Evolutionary conservation across 2,797 vertebrate species (phyloP).

Genomic region (Florisuga fusca): DNA sequence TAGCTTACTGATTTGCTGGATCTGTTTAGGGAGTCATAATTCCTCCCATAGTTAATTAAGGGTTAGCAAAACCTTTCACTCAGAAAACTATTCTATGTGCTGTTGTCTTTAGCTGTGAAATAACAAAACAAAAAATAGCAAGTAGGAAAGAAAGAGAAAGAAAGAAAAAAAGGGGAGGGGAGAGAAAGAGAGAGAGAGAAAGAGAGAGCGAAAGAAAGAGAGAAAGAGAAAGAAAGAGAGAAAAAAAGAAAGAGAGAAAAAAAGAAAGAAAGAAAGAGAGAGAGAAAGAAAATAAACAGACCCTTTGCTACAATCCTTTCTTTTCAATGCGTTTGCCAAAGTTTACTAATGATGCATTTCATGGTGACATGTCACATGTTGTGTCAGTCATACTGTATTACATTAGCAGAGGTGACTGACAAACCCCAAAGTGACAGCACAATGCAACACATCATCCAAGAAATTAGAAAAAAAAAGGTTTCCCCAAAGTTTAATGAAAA

Average conservation of each 20-base stretch:
- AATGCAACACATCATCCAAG: background rate
- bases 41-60: background rate
- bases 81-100: background rate
- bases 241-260: background rate
- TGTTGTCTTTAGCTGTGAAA: background rate
- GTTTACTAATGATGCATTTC: slow-evolving; percentile 33
- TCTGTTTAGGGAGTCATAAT: background rate
- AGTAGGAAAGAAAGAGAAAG: background rate
- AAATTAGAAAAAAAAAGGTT: background rate
- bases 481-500: slow-evolving; percentile 29
- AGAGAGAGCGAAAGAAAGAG: background rate
- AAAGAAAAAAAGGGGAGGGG: background rate
- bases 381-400: slow-evolving; percentile 58
- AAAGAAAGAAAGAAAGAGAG: background rate
- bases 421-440: slow-evolving; percentile 43
- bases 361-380: slow-evolving; percentile 63
- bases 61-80: background rate
- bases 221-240: background rate
- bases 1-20: slow-evolving; percentile 18
- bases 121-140: background rate
- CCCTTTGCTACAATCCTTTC: background rate
- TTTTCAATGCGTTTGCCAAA: slow-evolving; percentile 20
- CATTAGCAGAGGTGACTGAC: slow-evolving; percentile 45
- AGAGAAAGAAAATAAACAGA: background rate
- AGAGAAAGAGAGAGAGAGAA: background rate